Base-by-base conservation (phyloP, 2,113 vertebrate species). In the Boulengeromyrus knoepffleri region DNA sequence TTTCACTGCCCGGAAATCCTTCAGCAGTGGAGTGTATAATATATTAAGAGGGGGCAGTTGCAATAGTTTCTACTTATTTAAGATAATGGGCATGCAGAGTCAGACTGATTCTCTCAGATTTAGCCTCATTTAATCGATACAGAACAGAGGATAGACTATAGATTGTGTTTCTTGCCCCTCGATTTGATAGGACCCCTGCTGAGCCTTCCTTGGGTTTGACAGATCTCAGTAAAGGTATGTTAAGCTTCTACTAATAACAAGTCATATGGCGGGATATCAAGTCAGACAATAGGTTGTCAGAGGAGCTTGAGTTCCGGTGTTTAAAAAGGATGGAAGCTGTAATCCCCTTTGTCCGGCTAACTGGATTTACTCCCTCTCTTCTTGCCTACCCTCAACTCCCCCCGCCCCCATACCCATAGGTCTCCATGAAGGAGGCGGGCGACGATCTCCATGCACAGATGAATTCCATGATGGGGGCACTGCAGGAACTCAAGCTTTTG, bases 381-480 rank as follows among this genome's bases (percentile, higher is more conserved):
- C 15, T 42, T 92, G n/a, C 15, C 15, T 77, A 45, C 49, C 47
- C 17, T 47, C 46, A 15, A 13, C 15, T 5, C 52, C 52, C 52
- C 47, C 47, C 47, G 2, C 84, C 49, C 42, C 91, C 66, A 84
- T 21, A 53, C 52, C 89, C 90, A 19, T 91, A 95, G 94, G 91
- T 98, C 3, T 99, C 97, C 91, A 99, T 99, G 98, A 99, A 97
- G 94, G 98, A 99, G 94, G 97, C 98, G 5, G 98, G 98, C 0
- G 98, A 99, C 95, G 98, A 97, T 90, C 97, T 99, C 92, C 98
- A 99, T 31, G 96, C 97, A 91, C 98, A 99, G 97, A 99, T 99
- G 98, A 98, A 97, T 94, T 97, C 96, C 92, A 99, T 99, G 98
- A 99, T 99, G 98, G 98, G 98, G 0, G 98, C 98, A 0, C 96